Base-by-base conservation (phyloP, 2,113 vertebrate genomes). In the Pitta sordida region DNA sequence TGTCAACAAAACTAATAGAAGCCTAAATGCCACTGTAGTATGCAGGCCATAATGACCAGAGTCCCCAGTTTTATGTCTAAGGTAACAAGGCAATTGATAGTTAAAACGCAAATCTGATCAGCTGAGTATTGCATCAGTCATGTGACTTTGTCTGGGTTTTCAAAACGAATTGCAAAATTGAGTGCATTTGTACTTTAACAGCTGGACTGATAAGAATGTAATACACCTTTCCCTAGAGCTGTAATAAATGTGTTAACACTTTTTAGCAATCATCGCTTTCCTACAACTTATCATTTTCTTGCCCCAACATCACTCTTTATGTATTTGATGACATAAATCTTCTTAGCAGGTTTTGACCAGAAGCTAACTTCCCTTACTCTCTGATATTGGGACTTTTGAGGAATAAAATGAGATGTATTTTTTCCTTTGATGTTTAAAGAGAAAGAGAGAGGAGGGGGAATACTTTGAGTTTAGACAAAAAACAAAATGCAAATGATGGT, bases 1-100 rank as follows among this genome's bases (percentile, higher is more conserved):
- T 96, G 97, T 98, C 98, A 98, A 98, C 97, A 98, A 98, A 98
- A 97, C 97, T 98, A 98, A 98, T 97, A 97, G 89, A 91, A 90
- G 74, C 78, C 3, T 2, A 95, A 96, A 96, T 92, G 93, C 85
- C 93, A 81, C 83, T 93, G 90, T 56, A 90, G 34, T 65, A 34
- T 73, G 51, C 65, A 96, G 96, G 69, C 81, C 88, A 53, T 86
- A 96, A 96, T 86, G 92, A 97, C 95, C 96, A 97, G 83, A 88
- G 82, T 95, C 79, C 94, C 90, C 78, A 88, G 88, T 94, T 96
- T 96, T 93, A 69, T 69, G 93, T 86, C 76, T 97, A 95, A 95
- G 27, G 4, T 63, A 97, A 97, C 92, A 95, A 97, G 86, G 51
- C 24, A 12, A 79, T 96, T 80, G 62, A 86, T 70, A 86, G 58